Base-by-base conservation (phyloP, 2,797 vertebrate genomes). In the Myotis pilosus region DNA sequence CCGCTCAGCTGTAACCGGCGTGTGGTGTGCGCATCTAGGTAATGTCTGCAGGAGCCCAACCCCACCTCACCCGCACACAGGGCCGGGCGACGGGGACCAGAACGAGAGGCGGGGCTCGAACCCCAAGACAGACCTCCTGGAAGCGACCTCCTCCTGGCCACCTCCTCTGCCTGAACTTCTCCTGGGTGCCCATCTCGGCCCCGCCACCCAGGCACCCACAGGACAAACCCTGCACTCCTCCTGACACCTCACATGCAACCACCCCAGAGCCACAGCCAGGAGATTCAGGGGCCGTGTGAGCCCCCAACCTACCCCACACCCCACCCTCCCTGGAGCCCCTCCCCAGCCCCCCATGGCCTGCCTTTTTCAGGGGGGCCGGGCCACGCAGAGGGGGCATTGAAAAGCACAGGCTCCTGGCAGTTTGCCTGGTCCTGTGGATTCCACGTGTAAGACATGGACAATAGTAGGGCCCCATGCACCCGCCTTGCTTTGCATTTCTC, bases 1-100 rank as follows among this genome's bases (percentile, higher is more conserved):
- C 94, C 62, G 92, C 94, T 97, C 97, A 97, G 94, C 97, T 97
- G 97, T 95, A 97, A 97, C 97, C 86, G 15, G 66, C 0, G 4
- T 8, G 0, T 3, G 2, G 78, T 16, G 72, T 6, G 8, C 3
- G 10, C 1, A 2, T 36, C 62, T 8, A 0, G 1, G 51, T 4
- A 4, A 1, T 0, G 80, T 36, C 57, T 33, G 83, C 0, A 0
- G 93, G 84, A 72, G 80, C 33, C 0, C 60, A 30, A 28, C 25
- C 60, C 60, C 55, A 57, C 60, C 60, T 30, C 60, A 30, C 60
- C 60, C 57, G 6, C 22, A 0, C 74, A 38, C 28, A 30, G 62
- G 47, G 23, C 41, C 1, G 47, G 55, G n/a, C 1, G 2, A 5
- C 0, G 0, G 38, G 16, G 28, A 3, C 5, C 17, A 0, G 49